Conservation (phyloP, 2,113 vertebrate species). For the Cervus canadensis region DNA sequence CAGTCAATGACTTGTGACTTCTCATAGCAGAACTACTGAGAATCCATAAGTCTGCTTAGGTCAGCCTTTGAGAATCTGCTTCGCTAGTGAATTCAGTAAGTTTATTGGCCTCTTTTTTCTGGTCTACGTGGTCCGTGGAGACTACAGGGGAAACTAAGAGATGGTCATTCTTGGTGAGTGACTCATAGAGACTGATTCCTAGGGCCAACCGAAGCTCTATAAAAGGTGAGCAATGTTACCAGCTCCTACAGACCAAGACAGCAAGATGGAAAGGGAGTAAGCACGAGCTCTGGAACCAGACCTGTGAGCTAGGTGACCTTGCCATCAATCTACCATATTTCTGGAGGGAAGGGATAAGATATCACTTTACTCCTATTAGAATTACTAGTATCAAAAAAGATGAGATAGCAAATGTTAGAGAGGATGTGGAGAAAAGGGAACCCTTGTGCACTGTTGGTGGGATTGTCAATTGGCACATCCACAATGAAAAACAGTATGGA, state of each 20-base stretch:
- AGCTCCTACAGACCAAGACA: accelerated
- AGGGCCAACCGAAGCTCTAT: background rate
- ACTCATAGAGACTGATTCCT: background rate
- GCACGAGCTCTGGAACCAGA: background rate
- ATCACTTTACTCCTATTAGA: background rate
- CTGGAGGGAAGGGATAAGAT: background rate
- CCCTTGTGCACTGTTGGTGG: background rate
- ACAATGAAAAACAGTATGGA: background rate
- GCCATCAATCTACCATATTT: background rate
- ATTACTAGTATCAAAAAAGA: background rate
- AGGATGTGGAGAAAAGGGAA: background rate
- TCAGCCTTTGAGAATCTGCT: background rate
- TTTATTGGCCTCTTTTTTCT: background rate
- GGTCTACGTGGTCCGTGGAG: background rate
- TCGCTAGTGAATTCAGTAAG: background rate
- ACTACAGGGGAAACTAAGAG: background rate
- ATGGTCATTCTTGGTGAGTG: background rate
- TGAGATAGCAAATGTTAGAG: background rate
- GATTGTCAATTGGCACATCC: background rate
- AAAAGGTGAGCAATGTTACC: background rate
- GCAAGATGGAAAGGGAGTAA: background rate
- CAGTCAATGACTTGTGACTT: background rate
- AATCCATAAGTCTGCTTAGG: background rate
- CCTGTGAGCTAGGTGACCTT: background rate
- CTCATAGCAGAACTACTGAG: background rate